Percentiles rank a stretch among this genome's conserved stretches.
These are phyloP conservation scores for Passerculus sandwichensis DNA, from an alignment of 2,797 vertebrate genomes.

Conservation along the genomic window DNA sequence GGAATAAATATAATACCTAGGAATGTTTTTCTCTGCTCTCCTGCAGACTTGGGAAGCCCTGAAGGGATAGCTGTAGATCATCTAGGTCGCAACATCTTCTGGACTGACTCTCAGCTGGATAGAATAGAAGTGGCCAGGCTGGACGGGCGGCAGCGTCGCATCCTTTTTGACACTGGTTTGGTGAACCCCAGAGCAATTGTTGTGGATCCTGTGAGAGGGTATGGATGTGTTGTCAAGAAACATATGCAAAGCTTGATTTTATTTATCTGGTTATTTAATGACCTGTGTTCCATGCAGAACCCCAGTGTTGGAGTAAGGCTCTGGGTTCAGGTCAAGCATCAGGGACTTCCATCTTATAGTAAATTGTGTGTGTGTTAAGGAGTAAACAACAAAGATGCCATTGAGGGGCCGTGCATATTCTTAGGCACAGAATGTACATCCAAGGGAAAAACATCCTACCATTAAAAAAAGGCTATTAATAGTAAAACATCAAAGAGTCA, in stretches of 20 bases:
- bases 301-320: not conserved
- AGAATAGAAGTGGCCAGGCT: constrained; percentile 89
- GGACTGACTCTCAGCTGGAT: constrained; percentile 91
- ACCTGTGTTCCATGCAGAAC: not conserved
- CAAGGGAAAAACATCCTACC: fast-evolving
- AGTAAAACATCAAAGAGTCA: not conserved
- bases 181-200: constrained; percentile 92
- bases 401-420: not conserved
- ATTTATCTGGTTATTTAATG: not conserved
- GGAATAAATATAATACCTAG: not conserved
- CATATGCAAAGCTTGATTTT: not conserved
- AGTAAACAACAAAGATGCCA: not conserved
- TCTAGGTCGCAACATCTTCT: constrained; percentile 89
- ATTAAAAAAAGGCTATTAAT: not conserved
- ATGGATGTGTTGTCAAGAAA: constrained; percentile 8
- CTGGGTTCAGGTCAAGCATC: not conserved
- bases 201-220: constrained; percentile 86
- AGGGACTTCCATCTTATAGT: not conserved
- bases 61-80: constrained; percentile 92
- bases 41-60: constrained; percentile 87
- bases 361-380: not conserved
- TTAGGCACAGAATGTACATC: not conserved
- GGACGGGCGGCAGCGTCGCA: constrained; percentile 87
- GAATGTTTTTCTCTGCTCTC: not conserved
- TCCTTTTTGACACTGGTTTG: constrained; percentile 85